Percentiles rank a stretch among this genome's conserved stretches.
phyloP scores from a whole-genome alignment of 2,113 vertebrate species.

The Macroglossus sobrinus region DNA sequence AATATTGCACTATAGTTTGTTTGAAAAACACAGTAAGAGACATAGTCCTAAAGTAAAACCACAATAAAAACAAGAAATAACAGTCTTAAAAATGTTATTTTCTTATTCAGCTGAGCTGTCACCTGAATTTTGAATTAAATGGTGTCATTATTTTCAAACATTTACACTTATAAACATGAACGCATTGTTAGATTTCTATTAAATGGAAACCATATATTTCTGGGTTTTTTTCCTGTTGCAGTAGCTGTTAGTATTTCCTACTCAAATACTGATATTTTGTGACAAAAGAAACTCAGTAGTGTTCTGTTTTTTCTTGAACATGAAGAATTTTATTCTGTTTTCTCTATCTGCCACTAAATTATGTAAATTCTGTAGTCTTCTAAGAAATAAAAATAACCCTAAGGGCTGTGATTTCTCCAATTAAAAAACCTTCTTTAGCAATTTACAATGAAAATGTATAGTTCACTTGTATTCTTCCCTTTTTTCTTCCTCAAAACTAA shows the following conservation, averaged over 20 bases:
- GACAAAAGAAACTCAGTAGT: neutral
- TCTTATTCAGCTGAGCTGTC: neutral
- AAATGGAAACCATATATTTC: neutral
- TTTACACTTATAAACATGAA: neutral
- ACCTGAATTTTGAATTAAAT: constrained; percentile 27
- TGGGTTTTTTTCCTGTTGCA: neutral
- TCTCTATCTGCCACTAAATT: neutral
- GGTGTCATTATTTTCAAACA: neutral
- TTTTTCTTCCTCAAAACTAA: constrained; percentile 1
- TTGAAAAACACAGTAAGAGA: neutral
- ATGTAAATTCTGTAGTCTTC: neutral
- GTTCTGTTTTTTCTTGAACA: neutral
- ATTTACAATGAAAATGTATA: neutral
- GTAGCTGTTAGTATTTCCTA: neutral
- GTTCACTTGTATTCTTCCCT: neutral
- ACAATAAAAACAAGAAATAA: constrained; percentile 1
- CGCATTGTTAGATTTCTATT: neutral
- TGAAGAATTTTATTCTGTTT: neutral
- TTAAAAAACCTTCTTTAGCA: neutral
- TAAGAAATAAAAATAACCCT: neutral
- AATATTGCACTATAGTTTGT: constrained; percentile 45
- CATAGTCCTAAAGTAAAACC: constrained; percentile 22
- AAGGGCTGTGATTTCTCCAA: neutral
- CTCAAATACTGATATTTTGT: neutral
- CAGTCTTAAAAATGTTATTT: neutral